Evolutionary conservation across 2,888 invertebrate species (phyloP).

Genomic region (Entomobrya multifasciata): DNA sequence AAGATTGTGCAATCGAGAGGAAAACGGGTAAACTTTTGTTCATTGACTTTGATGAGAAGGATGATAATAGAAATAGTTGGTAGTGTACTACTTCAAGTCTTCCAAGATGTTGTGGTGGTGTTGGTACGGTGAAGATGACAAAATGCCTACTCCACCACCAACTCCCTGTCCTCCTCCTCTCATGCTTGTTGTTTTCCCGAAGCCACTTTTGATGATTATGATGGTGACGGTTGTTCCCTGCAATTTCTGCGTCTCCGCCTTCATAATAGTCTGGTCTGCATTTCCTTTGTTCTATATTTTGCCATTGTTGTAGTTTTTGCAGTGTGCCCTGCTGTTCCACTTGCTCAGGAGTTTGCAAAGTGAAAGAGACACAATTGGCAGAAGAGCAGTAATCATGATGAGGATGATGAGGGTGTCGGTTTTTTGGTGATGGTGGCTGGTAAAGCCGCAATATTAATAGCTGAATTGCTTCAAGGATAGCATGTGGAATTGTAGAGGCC

Average conservation of each 20-base stretch:
- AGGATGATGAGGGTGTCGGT: background rate
- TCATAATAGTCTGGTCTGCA: too few relatives aligned
- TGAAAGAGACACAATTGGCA: conserved; percentile 54
- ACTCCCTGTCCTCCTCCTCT: too few relatives aligned
- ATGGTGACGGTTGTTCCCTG: background rate
- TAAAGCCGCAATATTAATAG: conserved; percentile 12
- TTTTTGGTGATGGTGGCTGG: background rate
- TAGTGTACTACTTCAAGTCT: conserved; percentile 22
- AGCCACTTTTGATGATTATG: conserved; percentile 1
- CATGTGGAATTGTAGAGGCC: conserved; percentile 29
- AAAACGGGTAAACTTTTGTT: conserved; percentile 67
- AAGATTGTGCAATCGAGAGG: conserved; percentile 66
- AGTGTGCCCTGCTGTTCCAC: conserved; percentile 11
- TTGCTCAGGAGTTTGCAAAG: conserved; percentile 42
- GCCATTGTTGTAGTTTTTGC: conserved; percentile 13
- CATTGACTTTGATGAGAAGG: conserved; percentile 48
- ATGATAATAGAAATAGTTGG: conserved; percentile 24
- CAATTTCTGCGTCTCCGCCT: conserved; percentile 1
- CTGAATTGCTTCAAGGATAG: conserved; percentile 26
- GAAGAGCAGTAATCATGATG: conserved; percentile 40
- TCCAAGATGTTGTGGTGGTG: conserved; percentile 21
- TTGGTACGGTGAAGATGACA: conserved; percentile 49
- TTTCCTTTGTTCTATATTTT: conserved; percentile 2
- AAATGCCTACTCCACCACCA: too few relatives aligned
- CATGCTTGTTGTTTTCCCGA: too few relatives aligned